Conservation (phyloP, 1,140 invertebrate genomes). For the Augochlora pura region DNA sequence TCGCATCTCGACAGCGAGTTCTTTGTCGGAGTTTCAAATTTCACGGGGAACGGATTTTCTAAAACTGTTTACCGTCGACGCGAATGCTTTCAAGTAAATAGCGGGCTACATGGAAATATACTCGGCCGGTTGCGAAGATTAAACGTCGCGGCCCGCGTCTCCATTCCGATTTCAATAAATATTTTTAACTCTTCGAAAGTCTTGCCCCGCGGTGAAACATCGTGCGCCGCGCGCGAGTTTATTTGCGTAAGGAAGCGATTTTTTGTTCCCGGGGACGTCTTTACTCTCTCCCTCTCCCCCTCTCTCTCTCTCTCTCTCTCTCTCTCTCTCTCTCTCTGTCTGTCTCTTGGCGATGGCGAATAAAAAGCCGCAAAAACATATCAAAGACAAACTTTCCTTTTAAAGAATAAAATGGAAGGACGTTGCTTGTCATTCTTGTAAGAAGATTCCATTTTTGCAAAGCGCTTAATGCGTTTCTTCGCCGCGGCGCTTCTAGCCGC, state of each 20-base stretch:
- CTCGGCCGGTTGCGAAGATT: constrained; percentile 29
- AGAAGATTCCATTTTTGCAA: constrained; percentile 16
- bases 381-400: constrained; percentile 16
- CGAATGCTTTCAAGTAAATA: constrained; percentile 32
- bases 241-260: constrained; percentile 18
- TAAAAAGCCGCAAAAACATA: neutral
- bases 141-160: constrained; percentile 6
- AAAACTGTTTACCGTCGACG: constrained; percentile 37
- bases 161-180: constrained; percentile 27
- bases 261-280: constrained; percentile 1
- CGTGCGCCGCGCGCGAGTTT: neutral
- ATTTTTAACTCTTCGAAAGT: constrained; percentile 34
- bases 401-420: constrained; percentile 1
- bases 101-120: constrained; percentile 33
- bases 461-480: neutral
- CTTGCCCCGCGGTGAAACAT: neutral
- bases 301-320: too few species aligned
- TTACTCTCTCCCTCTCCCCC: too few species aligned
- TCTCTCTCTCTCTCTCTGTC: too few species aligned
- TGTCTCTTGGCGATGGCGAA: neutral
- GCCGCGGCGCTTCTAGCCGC: neutral
- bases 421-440: neutral
- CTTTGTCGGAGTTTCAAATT: constrained; percentile 34
- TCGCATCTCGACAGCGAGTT: neutral
- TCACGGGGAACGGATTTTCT: constrained; percentile 16